These are phyloP conservation scores for Oncorhynchus gorbuscha DNA, from an alignment of 2,113 vertebrate species.

Conservation along the genomic window DNA sequence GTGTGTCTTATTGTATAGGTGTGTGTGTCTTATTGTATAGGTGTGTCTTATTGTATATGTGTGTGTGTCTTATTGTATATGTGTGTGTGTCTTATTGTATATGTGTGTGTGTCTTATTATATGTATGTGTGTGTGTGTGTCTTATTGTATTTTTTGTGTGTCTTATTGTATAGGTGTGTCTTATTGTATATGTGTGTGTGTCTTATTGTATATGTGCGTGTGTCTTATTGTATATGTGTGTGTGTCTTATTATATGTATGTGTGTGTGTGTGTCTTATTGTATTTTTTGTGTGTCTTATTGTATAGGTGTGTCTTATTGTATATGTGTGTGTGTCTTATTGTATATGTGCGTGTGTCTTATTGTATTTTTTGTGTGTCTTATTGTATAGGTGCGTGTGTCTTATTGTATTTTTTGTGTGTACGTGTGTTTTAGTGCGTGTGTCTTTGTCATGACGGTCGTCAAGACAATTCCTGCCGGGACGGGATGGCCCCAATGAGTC, in stretches of 20 bases:
- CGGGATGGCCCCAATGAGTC: no score
- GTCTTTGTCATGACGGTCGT: no score
- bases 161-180: no score
- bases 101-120: neutral
- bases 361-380: conserved; percentile 6
- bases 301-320: conserved; percentile 38
- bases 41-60: no score
- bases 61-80: neutral
- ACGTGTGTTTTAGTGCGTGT: neutral
- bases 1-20: neutral
- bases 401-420: conserved; percentile 70
- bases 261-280: neutral
- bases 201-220: neutral
- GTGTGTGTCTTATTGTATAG: no score
- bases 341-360: neutral
- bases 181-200: neutral
- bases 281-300: neutral
- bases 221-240: neutral
- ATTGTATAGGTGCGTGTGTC: neutral
- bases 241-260: neutral
- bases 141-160: no score
- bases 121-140: neutral
- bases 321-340: neutral
- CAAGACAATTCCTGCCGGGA: no score
- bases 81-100: conserved; percentile 30